Conservation (phyloP, 2,113 vertebrate species). For the Scopus umbretta region DNA sequence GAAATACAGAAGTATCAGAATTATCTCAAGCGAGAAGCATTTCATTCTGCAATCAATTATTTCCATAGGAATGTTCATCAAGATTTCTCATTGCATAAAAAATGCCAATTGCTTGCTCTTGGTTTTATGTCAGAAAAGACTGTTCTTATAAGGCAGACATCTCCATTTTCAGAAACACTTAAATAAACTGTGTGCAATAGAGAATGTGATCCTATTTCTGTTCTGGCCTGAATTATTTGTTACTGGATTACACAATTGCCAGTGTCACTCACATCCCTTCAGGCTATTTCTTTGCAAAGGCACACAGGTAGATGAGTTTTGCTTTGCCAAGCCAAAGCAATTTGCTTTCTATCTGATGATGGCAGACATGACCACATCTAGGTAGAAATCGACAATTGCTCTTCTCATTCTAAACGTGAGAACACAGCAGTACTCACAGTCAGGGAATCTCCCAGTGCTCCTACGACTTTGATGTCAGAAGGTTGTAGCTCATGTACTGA, state of each 20-base stretch:
- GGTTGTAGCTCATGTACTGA: slow-evolving; percentile 84
- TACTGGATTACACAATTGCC: background rate
- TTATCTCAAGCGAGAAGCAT: background rate
- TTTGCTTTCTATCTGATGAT: background rate
- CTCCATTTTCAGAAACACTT: background rate
- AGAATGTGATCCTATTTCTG: background rate
- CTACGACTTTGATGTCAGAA: slow-evolving; percentile 84
- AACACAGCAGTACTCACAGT: slow-evolving; percentile 75
- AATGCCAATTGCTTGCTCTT: background rate
- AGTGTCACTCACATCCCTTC: background rate
- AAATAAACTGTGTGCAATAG: background rate
- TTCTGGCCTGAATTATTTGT: background rate
- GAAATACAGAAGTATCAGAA: background rate
- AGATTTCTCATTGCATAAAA: background rate
- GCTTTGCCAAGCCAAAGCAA: background rate
- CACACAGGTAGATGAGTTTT: background rate
- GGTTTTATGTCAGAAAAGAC: background rate
- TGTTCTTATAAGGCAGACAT: background rate
- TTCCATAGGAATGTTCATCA: background rate
- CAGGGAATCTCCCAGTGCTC: slow-evolving; percentile 87
- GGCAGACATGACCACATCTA: background rate
- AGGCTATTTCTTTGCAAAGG: background rate
- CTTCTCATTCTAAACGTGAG: background rate
- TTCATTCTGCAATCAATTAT: background rate
- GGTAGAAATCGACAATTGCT: background rate